Base-by-base conservation (phyloP, 1,140 invertebrate species). In the Drosophila nannoptera region DNA sequence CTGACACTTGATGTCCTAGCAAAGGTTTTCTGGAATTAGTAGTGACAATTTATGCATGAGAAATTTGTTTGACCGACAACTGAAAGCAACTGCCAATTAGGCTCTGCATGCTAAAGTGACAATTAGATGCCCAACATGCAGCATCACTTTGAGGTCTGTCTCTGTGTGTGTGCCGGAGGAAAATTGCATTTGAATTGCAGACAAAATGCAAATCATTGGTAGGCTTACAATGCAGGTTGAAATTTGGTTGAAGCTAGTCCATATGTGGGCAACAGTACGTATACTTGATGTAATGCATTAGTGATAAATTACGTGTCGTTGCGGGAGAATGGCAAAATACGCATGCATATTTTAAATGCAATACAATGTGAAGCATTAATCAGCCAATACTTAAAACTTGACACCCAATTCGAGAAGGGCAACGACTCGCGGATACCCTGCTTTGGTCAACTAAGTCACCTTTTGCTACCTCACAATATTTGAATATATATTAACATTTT, bases 331-430 rank as follows among this genome's bases (percentile, higher is more conserved):
- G 22, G 22, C 22, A 16, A 62, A 62, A 63, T 63, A 11, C 35
- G 62, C 12, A 63, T 55, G 66, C 42, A 69, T 63, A 55, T 69
- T 69, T 63, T 35, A 63, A 68, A 54, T 61, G 32, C 43, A 43
- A 55, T 63, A 64, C 60, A 69, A 49, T 60, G 54, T 46, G n/a
- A 3, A 33, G 53, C 38, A 45, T 7, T 54, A 12, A 16, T 33
- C 11, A 11, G 16, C 8, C n/a, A 8, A 14, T 29, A 46, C 11
- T 35, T 5, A 53, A 55, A 55, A 22, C 22, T 22, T 22, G 22
- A 22, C 22, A 22, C 22, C 22, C 22, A 7, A n/a, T 43, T 22
- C 12, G 4, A 29, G 4, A 43, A 9, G 36, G 2, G 3, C 7
- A 14, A 29, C 6, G 36, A 22, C 22, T 22, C 22, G 22, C 22